These are phyloP conservation scores for Mimachlamys varia DNA, from an alignment of 2,888 invertebrate genomes.

Conservation along the genomic window DNA sequence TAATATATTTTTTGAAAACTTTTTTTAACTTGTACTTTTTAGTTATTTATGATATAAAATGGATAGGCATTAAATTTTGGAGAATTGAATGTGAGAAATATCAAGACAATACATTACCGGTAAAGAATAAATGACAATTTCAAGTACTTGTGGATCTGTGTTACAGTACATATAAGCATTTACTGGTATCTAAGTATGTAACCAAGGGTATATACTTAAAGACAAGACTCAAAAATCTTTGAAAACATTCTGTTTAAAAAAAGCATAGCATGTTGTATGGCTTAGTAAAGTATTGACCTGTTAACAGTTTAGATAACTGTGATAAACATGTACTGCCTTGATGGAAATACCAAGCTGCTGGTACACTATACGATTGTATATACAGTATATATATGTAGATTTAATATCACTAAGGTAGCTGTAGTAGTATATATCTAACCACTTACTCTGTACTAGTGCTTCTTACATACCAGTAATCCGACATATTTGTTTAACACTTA, in stretches of 20 bases:
- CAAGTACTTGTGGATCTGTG: background rate
- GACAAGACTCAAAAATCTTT: background rate
- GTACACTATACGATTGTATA: background rate
- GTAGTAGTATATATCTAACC: background rate
- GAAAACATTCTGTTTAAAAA: background rate
- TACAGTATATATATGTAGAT: background rate
- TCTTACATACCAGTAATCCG: background rate
- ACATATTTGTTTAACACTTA: background rate
- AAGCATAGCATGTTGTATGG: background rate
- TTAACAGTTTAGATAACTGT: too few relatives aligned
- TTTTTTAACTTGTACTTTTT: background rate
- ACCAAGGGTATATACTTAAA: background rate
- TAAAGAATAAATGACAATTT: background rate
- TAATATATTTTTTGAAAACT: background rate
- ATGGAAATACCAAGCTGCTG: background rate
- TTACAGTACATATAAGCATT: background rate
- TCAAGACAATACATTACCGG: too few relatives aligned
- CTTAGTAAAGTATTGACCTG: too few relatives aligned
- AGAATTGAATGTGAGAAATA: too few relatives aligned
- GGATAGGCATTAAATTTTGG: background rate
- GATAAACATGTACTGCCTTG: background rate
- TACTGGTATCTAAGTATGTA: background rate
- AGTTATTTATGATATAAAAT: background rate
- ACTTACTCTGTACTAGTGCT: background rate
- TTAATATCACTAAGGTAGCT: background rate